These are phyloP conservation scores for Tetragonula carbonaria DNA, from an alignment of 2,888 invertebrate genomes.

Conservation along the genomic window DNA sequence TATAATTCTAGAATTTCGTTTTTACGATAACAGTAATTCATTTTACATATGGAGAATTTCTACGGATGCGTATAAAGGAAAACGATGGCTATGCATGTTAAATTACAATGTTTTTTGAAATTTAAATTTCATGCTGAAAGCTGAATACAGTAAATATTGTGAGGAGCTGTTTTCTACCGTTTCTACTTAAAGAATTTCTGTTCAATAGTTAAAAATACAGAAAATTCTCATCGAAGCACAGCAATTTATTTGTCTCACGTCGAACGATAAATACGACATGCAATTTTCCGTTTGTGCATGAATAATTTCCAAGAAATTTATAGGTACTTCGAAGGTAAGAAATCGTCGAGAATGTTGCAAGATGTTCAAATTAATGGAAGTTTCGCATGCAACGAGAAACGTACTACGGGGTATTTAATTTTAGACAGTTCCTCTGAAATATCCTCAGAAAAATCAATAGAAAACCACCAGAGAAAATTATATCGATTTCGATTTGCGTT, in stretches of 20 bases:
- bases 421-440: neutral
- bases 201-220: neutral
- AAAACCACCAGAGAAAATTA: neutral
- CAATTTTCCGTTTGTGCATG: neutral
- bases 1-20: too few relatives aligned
- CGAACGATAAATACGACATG: neutral
- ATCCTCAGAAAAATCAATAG: neutral
- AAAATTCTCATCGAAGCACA: neutral
- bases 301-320: neutral
- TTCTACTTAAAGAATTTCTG: neutral
- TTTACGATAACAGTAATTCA: neutral
- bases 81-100: neutral
- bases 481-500: too few relatives aligned
- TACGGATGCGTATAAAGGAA: neutral
- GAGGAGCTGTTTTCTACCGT: neutral
- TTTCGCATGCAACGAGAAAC: neutral
- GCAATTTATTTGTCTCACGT: neutral
- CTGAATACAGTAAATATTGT: neutral
- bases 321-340: neutral
- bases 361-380: neutral
- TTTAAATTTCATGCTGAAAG: neutral
- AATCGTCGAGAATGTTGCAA: neutral
- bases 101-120: neutral
- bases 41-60: neutral
- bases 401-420: neutral